phyloP scores from a whole-genome alignment of 2,797 vertebrate genomes.

The Pipistrellus pygmaeus region DNA sequence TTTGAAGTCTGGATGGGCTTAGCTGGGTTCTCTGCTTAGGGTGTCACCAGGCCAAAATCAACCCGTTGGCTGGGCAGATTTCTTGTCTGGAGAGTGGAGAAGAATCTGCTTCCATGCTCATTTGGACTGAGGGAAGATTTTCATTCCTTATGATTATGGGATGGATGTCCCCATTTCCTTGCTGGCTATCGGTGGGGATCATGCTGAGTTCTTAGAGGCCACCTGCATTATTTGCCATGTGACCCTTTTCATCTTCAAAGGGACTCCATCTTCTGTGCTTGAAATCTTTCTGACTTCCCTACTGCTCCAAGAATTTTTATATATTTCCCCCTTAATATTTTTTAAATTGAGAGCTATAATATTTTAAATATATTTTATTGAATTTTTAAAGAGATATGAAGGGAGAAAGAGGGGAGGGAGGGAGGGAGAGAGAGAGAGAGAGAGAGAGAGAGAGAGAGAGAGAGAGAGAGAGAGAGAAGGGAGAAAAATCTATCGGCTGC shows the following conservation, averaged over 20 bases:
- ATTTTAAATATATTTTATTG: too few relatives aligned
- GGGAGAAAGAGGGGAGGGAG: too few relatives aligned
- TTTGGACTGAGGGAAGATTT: neutral
- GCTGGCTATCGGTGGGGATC: neutral
- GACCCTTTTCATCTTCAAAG: neutral
- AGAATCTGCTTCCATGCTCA: neutral
- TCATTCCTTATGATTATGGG: neutral
- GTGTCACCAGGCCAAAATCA: too few relatives aligned
- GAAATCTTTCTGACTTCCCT: neutral
- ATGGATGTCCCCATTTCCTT: neutral
- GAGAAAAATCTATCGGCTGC: too few relatives aligned
- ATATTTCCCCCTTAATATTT: conserved; percentile 16
- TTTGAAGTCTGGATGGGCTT: too few relatives aligned
- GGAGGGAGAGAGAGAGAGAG: too few relatives aligned
- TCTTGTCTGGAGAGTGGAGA: neutral
- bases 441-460: too few relatives aligned
- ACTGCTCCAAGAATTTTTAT: neutral
- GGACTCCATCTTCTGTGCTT: neutral
- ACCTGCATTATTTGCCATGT: neutral
- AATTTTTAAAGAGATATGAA: too few relatives aligned
- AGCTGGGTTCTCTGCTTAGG: too few relatives aligned
- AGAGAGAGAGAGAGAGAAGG: too few relatives aligned
- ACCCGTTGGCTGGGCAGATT: neutral
- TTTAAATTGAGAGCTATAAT: neutral
- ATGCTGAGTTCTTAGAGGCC: neutral